Evolutionary conservation across 2,888 invertebrate species (phyloP).

Genomic region (Macrosoma leucophasiata): DNA sequence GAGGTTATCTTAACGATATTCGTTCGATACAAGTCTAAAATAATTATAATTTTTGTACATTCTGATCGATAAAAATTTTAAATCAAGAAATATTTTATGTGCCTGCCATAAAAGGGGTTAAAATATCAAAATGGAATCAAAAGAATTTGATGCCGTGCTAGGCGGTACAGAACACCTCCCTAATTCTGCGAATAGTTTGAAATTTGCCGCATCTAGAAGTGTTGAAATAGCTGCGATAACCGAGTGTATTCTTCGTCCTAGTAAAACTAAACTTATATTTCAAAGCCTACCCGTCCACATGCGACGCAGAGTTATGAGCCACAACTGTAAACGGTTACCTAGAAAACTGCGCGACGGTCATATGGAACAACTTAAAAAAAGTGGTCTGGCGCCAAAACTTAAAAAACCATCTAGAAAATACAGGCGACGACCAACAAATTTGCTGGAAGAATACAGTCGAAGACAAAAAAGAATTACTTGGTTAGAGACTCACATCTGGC

Average conservation of each 20-base stretch:
- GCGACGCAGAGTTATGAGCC: constrained; percentile 94
- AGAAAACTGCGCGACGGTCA: constrained; percentile 82
- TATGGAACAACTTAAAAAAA: constrained; percentile 82
- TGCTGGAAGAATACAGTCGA: constrained; percentile 85
- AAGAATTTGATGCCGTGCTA: constrained; percentile 54
- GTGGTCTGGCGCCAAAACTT: constrained; percentile 79
- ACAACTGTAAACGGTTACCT: constrained; percentile 91
- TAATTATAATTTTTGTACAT: too few relatives aligned
- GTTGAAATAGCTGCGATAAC: constrained; percentile 84
- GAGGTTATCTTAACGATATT: constrained; percentile 1
- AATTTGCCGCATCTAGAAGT: constrained; percentile 80
- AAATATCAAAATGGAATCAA: constrained; percentile 51
- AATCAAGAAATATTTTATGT: too few relatives aligned
- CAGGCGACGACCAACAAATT: constrained; percentile 86
- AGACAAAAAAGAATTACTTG: constrained; percentile 84
- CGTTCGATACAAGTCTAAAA: constrained; percentile 2
- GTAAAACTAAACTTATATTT: constrained; percentile 81
- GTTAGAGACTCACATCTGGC: constrained; percentile 99
- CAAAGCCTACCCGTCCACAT: constrained; percentile 93
- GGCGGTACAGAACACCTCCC: constrained; percentile 73
- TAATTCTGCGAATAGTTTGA: constrained; percentile 71
- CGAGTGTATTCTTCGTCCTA: constrained; percentile 77
- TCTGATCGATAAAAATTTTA: too few relatives aligned
- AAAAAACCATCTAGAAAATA: constrained; percentile 92
- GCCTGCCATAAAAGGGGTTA: too few relatives aligned